Evolutionary conservation across 2,888 invertebrate genomes (phyloP), one percentile per base, ranked within the genome.

Genomic region (Drosophila limbata): DNA sequence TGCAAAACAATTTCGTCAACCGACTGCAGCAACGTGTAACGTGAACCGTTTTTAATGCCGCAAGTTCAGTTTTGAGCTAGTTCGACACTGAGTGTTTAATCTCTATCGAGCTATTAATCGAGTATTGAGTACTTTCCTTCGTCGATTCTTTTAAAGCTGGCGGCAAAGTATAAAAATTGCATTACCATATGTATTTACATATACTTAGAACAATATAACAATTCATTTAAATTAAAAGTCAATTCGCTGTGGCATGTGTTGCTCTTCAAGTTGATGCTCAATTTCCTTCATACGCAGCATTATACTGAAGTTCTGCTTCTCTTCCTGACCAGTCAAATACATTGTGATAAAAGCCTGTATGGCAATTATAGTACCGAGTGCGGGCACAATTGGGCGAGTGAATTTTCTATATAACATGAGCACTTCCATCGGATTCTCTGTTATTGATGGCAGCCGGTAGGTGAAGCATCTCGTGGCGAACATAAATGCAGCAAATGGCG

Each of bases 401-500:
- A 95, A 85, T 84, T 94, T 94, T 6, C 84, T 88, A 81, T 94
- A 89, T 19, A 95, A 92, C 45, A 93, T 88, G 0, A 95, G 93
- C 0, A 94, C 91, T 60, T 94, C 94, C 79, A 91, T 92, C 0
- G 94, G 94, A 11, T 94, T 94, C 56, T 94, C 93, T 0, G 89
- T 92, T n/a, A 95, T 86, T n/a, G 94, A 93, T 4, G 96, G 96
- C 21, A 96, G 77, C 73, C 95, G 93, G 77, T 93, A 94, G 4
- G 96, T 96, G 51, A 91, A 93, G 89, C 94, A 94, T 66, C 94
- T 93, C 53, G 94, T 93, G 31, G 95, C 95, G 73, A 95, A 93
- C 93, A 95, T 93, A 79, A 95, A 93, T 57, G 94, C 93, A 44
- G 95, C 92, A 1, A 94, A 63, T 8, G 96, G 95, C 2, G 94